A percentile compares a stretch with the other conserved stretches of the same genome.
These are phyloP conservation scores for Timema podura DNA, from an alignment of 2,888 invertebrate species.

Conservation along the genomic window DNA sequence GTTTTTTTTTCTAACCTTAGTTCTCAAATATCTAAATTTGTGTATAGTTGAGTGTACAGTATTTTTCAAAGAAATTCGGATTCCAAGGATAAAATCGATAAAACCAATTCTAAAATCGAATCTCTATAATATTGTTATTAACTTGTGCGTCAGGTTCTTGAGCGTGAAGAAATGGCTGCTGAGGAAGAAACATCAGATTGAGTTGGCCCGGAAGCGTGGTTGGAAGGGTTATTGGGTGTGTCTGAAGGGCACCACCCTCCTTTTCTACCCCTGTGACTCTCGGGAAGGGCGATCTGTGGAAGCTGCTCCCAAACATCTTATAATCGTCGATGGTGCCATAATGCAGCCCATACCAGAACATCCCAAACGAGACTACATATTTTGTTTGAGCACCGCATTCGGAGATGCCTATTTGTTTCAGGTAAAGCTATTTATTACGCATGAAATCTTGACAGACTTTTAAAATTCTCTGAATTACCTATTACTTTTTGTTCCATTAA, in stretches of 20 bases:
- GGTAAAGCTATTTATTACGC: slow-evolving; percentile 47
- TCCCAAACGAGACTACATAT: slow-evolving; percentile 95
- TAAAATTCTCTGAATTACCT: too few relatives aligned
- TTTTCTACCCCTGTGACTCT: slow-evolving; percentile 94
- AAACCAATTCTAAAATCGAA: too few relatives aligned
- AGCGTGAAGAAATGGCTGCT: slow-evolving; percentile 98
- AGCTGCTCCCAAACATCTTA: slow-evolving; percentile 90
- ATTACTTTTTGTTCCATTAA: too few relatives aligned
- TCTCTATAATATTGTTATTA: too few relatives aligned
- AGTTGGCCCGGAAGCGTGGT: slow-evolving; percentile 89
- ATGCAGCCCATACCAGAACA: slow-evolving; percentile 99
- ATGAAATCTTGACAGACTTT: too few relatives aligned
- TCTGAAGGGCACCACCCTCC: slow-evolving; percentile 90
- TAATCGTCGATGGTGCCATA: slow-evolving; percentile 94
- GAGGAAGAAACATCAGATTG: slow-evolving; percentile 94
- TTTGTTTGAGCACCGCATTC: slow-evolving; percentile 96
- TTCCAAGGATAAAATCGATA: too few relatives aligned
- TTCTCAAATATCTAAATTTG: too few relatives aligned
- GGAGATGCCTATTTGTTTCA: slow-evolving; percentile 98
- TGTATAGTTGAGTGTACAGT: too few relatives aligned
- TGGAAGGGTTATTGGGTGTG: slow-evolving; percentile 99
- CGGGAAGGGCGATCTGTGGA: slow-evolving; percentile 87
- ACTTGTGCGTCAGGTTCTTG: slow-evolving; percentile 67
- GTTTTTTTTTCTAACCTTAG: too few relatives aligned
- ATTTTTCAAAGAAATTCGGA: too few relatives aligned